phyloP scores from a whole-genome alignment of 2,888 invertebrate genomes.

The Oxytorus armatus region DNA sequence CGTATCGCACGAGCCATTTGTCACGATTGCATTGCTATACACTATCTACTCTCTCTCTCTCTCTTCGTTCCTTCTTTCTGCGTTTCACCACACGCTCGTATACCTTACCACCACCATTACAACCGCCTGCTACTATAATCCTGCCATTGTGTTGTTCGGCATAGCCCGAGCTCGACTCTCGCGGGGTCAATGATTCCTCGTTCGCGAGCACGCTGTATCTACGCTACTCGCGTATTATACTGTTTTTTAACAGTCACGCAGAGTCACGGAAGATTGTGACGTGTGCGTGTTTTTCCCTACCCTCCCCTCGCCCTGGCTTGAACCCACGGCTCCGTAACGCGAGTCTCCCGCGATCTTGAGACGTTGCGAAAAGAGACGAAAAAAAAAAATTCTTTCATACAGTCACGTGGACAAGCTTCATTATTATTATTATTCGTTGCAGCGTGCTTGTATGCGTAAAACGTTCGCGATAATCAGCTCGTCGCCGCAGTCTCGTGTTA shows the following conservation, averaged over 20 bases:
- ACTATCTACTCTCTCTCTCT: slow-evolving; percentile 11
- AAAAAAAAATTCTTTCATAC: slow-evolving; percentile 1
- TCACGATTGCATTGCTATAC: slow-evolving; percentile 43
- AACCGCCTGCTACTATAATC: slow-evolving; percentile 53
- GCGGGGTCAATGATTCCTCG: slow-evolving; percentile 66
- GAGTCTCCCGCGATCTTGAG: slow-evolving; percentile 10
- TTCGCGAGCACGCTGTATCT: slow-evolving; percentile 43
- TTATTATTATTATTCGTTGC: neutral
- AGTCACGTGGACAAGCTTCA: slow-evolving; percentile 4
- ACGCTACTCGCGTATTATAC: neutral
- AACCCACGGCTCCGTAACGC: slow-evolving; percentile 5
- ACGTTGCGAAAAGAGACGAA: neutral
- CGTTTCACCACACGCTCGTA: slow-evolving; percentile 32
- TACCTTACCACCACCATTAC: slow-evolving; percentile 32
- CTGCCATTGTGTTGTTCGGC: slow-evolving; percentile 66
- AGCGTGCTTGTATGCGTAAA: neutral
- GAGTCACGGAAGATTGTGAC: slow-evolving; percentile 46
- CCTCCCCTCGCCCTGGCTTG: slow-evolving; percentile 20
- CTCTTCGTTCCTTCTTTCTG: neutral
- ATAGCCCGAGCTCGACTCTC: slow-evolving; percentile 37
- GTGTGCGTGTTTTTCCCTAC: slow-evolving; percentile 3
- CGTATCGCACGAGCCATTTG: slow-evolving; percentile 57
- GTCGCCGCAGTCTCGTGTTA: too few species aligned
- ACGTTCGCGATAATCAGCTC: slow-evolving; percentile 6
- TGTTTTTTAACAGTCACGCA: neutral